Evolutionary conservation across 2,888 invertebrate genomes (phyloP).

Genomic region (Julus scanicus): DNA sequence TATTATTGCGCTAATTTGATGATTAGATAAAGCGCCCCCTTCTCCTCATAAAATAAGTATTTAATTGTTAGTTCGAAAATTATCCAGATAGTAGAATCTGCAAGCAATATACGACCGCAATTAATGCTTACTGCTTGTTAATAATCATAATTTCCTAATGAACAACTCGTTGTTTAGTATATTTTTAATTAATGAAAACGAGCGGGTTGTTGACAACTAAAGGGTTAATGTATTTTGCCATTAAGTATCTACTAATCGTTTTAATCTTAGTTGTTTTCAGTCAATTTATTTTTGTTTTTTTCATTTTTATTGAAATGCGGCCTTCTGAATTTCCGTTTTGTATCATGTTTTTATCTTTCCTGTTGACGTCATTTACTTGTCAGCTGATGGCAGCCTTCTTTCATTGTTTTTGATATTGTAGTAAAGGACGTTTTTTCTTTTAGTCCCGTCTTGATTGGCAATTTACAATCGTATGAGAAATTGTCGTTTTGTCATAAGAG

Average conservation of each 20-base stretch:
- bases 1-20: not conserved
- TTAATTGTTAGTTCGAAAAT: not conserved
- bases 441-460: not conserved
- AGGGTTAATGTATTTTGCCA: not conserved
- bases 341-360: not conserved
- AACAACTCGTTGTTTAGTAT: not conserved
- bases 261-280: not conserved
- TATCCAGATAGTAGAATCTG: not conserved
- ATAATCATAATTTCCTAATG: not conserved
- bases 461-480: conserved; percentile 15
- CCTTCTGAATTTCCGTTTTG: conserved; percentile 31
- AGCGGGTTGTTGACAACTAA: not conserved
- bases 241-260: not conserved
- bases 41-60: not conserved
- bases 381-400: not conserved
- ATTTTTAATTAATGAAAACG: not conserved
- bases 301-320: not conserved
- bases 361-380: not conserved
- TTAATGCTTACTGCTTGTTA: not conserved
- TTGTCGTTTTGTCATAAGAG: not conserved
- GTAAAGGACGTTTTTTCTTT: conserved; percentile 4
- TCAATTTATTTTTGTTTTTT: not conserved
- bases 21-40: not conserved
- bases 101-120: not conserved
- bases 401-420: not conserved